Evolutionary conservation across 2,797 vertebrate species (phyloP).

Genomic region (Dallia pectoralis): DNA sequence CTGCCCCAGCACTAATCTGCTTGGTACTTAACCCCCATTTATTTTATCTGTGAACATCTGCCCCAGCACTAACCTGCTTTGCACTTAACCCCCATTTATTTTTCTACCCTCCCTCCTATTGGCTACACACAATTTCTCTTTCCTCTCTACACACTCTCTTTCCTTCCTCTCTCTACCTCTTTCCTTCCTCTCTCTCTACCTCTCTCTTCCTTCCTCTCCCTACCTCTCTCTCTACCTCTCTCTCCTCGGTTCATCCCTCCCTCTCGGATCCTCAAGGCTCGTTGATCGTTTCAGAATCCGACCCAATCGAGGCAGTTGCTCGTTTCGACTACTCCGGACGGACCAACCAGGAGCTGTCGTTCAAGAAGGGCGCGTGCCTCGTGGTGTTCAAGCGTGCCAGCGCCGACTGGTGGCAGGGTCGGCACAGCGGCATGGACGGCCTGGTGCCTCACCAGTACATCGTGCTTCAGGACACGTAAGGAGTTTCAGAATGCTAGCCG

Average conservation of each 20-base stretch:
- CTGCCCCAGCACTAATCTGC: background rate
- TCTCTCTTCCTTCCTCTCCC: background rate
- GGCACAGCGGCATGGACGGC: constrained; percentile 86
- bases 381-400: constrained; percentile 88
- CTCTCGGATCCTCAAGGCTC: constrained; percentile 63
- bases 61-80: constrained; percentile 53
- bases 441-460: constrained; percentile 95
- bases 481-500: constrained; percentile 15
- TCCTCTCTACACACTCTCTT: constrained; percentile 13
- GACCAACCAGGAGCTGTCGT: constrained; percentile 87
- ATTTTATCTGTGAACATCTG: background rate
- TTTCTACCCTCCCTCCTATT: constrained; percentile 21
- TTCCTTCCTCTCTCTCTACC: background rate
- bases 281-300: constrained; percentile 83
- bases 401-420: constrained; percentile 95
- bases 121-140: no score
- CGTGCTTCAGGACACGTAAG: constrained; percentile 88
- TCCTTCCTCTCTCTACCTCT: constrained; percentile 12
- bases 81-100: constrained; percentile 42
- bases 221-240: constrained; percentile 14
- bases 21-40: background rate
- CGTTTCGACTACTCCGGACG: constrained; percentile 92
- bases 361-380: constrained; percentile 90
- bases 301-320: constrained; percentile 89
- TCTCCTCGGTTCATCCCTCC: no score